A percentile compares a stretch with the other conserved stretches of the same genome.
Conservation (phyloP, 2,797 vertebrate species). For the Tragopan temminckii region DNA sequence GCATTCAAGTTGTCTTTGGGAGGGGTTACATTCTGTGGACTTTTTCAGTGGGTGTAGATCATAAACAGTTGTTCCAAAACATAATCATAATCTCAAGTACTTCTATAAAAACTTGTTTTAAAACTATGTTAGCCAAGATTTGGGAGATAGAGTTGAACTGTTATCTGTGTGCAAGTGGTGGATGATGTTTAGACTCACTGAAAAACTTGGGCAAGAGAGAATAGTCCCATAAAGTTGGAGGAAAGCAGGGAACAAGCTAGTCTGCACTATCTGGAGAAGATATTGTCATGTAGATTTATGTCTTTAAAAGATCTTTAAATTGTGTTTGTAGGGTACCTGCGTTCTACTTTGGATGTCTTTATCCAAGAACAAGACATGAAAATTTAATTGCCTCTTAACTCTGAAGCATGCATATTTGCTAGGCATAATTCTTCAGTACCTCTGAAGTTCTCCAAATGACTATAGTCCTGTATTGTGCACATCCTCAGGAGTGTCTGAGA, state of each 20-base stretch:
- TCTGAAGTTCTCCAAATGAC: neutral
- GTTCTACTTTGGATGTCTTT: neutral
- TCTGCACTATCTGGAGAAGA: neutral
- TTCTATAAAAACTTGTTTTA: neutral
- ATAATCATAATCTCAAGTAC: neutral
- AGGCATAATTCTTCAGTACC: fast-evolving
- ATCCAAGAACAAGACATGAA: neutral
- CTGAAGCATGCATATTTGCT: neutral
- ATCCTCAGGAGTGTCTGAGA: neutral
- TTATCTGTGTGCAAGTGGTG: neutral
- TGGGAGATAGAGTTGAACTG: neutral
- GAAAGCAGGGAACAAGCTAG: neutral
- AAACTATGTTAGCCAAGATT: neutral
- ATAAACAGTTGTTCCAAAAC: neutral
- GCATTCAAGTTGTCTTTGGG: neutral
- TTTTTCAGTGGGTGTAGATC: neutral
- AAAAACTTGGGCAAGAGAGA: neutral
- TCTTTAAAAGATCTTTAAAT: neutral
- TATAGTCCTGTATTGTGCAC: neutral
- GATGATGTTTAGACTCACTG: neutral
- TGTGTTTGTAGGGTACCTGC: neutral
- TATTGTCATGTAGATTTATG: neutral
- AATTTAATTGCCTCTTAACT: neutral
- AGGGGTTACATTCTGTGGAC: neutral
- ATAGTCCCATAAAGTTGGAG: neutral